Base-by-base conservation (phyloP, 2,113 vertebrate species). In the Callocephalon fimbriatum region DNA sequence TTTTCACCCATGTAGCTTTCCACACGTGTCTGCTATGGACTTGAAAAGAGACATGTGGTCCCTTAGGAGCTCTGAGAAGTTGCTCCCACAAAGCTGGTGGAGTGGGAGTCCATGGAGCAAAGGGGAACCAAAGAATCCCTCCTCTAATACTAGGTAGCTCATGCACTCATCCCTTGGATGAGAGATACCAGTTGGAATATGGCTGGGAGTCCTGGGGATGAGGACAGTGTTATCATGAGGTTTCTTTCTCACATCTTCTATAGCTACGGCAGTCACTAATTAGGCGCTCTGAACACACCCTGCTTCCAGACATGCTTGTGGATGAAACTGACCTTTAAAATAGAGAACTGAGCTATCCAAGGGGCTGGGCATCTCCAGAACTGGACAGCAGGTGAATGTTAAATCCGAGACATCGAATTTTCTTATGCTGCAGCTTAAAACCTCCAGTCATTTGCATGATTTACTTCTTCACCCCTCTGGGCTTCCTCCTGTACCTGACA, bases 311-410 rank as follows among this genome's bases (percentile, higher is more conserved):
- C 51, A 77, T 35, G 32, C 68, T 92, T 45, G 26, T 58, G 66
- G 90, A 63, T 85, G 51, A 87, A 91, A 85, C 0, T 87, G 73
- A 87, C 87, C 77, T 94, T 96, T 94, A 29, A 90, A 90, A 62
- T 11, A 67, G 42, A 31, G 63, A 74, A 53, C 14, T n/a, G 58
- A 83, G 71, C 61, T 65, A 31, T 51, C 16, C 63, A 76, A 83
- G 67, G 73, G 84, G 22, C 42, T 5, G 26, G 77, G 59, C 54
- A 71, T 42, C 79, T 88, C 63, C 70, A 91, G 67, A 58, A 72
- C 44, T 27, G 79, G 62, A 15, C 65, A 71, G 77, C 61, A 91
- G 68, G 53, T 19, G 31, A 85, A 78, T 51, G 37, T 87, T 89
- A 84, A 81, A 84, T 87, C 59, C 77, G 80, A 87, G 47, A 70